Base-by-base conservation (phyloP, 2,888 invertebrate species). In the Boloria euphrosyne region DNA sequence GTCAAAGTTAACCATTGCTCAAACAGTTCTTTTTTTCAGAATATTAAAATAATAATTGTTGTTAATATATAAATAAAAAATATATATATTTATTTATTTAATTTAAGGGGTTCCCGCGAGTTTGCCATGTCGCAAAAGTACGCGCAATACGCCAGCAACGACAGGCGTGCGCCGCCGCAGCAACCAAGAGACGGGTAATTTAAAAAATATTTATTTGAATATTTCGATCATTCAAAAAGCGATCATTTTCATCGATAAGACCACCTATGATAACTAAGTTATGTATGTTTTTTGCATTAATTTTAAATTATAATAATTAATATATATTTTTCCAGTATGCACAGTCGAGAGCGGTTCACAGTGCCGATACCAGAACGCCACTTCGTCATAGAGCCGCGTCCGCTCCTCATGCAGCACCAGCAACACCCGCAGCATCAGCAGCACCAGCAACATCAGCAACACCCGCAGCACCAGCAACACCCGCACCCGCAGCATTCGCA, bases 311-410 rank as follows among this genome's bases (percentile, higher is more conserved):
- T 3, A 22, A 3, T 22, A 3, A 17, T 31, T 27, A 18, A 43
- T 5, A 43, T 17, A 49, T 49, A 7, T 38, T 38, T 31, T 38
- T 58, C 14, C 58, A 58, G 64, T 55, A 53, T 53, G 51, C 1
- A 74, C 82, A 84, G 68, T 80, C 86, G 74, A 74, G 89, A 76
- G 54, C 72, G 79, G 13, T 85, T 83, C 5, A 82, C 89, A 75
- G 86, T 82, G 17, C 84, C 85, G 66, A 82, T 89, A 75, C 86
- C 86, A 62, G 89, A 90, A 67, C 78, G 89, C 4, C 89, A 88
- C 70, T 78, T 78, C 66, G 80, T 81, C 27, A 77, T 85, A 73
- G 89, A 90, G 60, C 85, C 86, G 14, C 87, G 84, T 6, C 84
- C 81, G 18, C 78, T 78, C 7, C 81, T 78, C 3, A 74, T 73